Conservation (phyloP, 2,888 invertebrate genomes). For the Scaeva pyrastri region DNA sequence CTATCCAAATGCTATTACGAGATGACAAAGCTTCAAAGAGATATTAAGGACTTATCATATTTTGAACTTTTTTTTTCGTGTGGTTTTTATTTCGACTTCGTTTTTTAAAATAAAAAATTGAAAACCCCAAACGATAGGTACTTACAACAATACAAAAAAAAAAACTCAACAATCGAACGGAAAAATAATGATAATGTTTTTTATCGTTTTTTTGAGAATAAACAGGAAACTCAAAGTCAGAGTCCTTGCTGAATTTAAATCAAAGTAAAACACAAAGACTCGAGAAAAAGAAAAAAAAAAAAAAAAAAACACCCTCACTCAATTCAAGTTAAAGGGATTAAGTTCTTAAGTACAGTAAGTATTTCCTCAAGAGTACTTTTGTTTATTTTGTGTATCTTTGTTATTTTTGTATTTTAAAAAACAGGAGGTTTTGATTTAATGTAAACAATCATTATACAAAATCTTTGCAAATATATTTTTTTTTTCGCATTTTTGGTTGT, state of each 20-base stretch:
- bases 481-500: background rate
- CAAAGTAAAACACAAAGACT: constrained; percentile 18
- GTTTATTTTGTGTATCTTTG: background rate
- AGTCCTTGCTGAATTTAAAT: constrained; percentile 7
- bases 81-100: background rate
- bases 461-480: background rate
- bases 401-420: background rate
- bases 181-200: background rate
- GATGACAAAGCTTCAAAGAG: constrained; percentile 24
- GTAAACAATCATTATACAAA: background rate
- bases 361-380: constrained; percentile 21
- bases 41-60: constrained; percentile 30
- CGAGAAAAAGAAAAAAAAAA: background rate
- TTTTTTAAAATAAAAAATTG: background rate
- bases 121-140: no score
- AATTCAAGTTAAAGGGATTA: constrained; percentile 4
- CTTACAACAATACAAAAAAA: background rate
- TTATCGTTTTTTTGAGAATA: background rate
- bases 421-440: background rate
- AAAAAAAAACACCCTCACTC: background rate
- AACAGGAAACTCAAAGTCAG: background rate
- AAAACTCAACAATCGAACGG: background rate
- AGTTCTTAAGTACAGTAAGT: constrained; percentile 35
- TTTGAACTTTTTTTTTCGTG: constrained; percentile 8
- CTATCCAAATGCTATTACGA: constrained; percentile 28